Percentiles rank a stretch among this genome's conserved stretches.
Conservation (phyloP, 2,888 invertebrate genomes). For the Pegoplata infirma region DNA sequence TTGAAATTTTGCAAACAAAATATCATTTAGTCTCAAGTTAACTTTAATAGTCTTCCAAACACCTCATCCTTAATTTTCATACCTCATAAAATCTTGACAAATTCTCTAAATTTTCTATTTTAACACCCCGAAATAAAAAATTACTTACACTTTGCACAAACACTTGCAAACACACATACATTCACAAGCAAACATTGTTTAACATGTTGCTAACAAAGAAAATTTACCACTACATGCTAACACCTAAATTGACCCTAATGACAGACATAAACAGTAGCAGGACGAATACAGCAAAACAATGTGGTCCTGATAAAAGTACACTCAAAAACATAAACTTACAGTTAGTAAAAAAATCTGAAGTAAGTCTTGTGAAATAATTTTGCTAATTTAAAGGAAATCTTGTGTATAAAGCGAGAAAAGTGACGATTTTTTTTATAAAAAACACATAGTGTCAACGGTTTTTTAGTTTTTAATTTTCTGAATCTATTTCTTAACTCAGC, state of each 20-base stretch:
- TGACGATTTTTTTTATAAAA: too few relatives aligned
- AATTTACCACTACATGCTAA: conserved; percentile 29
- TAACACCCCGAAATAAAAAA: conserved; percentile 45
- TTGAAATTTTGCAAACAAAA: too few relatives aligned
- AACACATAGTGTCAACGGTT: too few relatives aligned
- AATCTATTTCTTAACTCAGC: too few relatives aligned
- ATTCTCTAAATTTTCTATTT: conserved; percentile 51
- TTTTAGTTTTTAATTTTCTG: too few relatives aligned
- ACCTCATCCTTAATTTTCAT: conserved; percentile 24
- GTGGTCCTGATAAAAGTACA: too few relatives aligned
- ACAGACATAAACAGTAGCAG: conserved; percentile 15
- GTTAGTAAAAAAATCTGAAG: too few relatives aligned
- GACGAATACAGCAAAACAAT: not conserved
- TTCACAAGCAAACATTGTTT: conserved; percentile 23
- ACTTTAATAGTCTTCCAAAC: conserved; percentile 46
- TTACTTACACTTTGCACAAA: conserved; percentile 30
- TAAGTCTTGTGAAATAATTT: too few relatives aligned
- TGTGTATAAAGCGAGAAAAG: too few relatives aligned
- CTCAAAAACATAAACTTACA: too few relatives aligned
- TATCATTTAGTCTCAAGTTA: conserved; percentile 38
- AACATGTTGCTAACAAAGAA: conserved; percentile 44
- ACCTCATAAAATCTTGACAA: conserved; percentile 53
- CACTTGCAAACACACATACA: not conserved
- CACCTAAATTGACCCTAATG: conserved; percentile 48
- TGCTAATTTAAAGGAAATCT: too few relatives aligned